Conservation (phyloP, 2,797 vertebrate species). For the Cynopterus sphinx region DNA sequence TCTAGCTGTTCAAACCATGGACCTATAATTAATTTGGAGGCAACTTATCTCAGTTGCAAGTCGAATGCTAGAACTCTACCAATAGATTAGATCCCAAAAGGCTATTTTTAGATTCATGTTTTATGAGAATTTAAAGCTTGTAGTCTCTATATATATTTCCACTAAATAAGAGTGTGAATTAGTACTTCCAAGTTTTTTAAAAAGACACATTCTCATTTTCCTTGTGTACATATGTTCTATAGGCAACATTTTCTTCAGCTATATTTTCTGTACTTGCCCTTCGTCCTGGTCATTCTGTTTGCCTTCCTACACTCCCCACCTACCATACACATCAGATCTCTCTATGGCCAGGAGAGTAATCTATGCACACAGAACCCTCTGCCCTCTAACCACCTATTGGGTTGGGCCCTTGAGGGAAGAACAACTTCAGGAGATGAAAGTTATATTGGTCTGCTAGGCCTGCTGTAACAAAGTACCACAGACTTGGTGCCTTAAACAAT, state of each 20-base stretch:
- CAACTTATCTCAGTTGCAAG: conserved; percentile 15
- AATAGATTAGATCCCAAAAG: background rate
- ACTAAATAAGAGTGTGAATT: background rate
- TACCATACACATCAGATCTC: background rate
- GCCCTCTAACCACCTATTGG: background rate
- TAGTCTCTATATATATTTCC: background rate
- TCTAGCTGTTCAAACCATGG: background rate
- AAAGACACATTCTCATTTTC: background rate
- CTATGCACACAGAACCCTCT: background rate
- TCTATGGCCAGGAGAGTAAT: background rate
- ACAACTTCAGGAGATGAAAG: background rate
- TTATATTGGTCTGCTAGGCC: background rate
- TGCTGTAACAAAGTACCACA: background rate
- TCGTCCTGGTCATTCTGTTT: background rate
- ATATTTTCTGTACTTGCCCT: background rate
- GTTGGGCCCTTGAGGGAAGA: background rate
- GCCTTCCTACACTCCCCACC: background rate
- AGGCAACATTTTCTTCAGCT: background rate
- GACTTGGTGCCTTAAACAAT: background rate
- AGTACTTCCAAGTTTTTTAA: background rate
- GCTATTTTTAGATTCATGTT: background rate
- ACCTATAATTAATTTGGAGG: conserved; percentile 32
- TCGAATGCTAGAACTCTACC: background rate
- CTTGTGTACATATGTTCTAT: background rate
- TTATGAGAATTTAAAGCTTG: conserved; percentile 15